phyloP scores from a whole-genome alignment of 2,888 invertebrate species.

The Caenorhabditis doughertyi region DNA sequence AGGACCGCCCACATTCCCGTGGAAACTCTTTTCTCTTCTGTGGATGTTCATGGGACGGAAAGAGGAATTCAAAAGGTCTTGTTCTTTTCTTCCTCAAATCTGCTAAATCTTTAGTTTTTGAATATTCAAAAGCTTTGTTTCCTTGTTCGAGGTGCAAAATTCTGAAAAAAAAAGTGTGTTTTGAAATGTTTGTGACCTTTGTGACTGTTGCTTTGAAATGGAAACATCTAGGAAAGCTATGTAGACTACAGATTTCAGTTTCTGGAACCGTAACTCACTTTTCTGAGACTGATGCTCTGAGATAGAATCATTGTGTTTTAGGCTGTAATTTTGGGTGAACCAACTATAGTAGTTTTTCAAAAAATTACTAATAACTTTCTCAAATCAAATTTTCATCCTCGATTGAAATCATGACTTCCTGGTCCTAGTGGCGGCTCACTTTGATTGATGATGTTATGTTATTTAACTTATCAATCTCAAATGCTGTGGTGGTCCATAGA shows the following conservation, averaged over 20 bases:
- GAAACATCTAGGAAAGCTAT: too few species aligned
- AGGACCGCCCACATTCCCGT: conserved; percentile 25
- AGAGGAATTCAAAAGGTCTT: neutral
- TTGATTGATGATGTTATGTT: conserved; percentile 38
- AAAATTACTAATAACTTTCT: too few species aligned
- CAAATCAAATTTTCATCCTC: too few species aligned
- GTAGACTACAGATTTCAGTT: too few species aligned
- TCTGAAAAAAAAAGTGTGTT: neutral
- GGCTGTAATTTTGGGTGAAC: too few species aligned
- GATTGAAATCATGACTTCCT: conserved; percentile 1
- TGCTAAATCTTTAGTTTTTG: neutral
- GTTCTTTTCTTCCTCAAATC: conserved; percentile 2
- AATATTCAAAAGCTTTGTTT: conserved; percentile 28
- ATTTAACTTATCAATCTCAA: conserved; percentile 18
- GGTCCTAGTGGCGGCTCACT: neutral
- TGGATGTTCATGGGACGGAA: conserved; percentile 5
- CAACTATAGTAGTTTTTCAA: too few species aligned
- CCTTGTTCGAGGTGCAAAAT: conserved; percentile 2
- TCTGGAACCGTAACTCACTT: too few species aligned
- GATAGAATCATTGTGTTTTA: too few species aligned
- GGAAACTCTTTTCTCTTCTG: conserved; percentile 12
- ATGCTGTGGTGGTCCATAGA: conserved; percentile 3
- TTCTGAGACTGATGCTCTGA: too few species aligned
- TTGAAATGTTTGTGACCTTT: neutral
- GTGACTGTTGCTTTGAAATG: too few species aligned